Evolutionary conservation across 2,888 invertebrate species (phyloP).

Genomic region (Leuctra nigra): DNA sequence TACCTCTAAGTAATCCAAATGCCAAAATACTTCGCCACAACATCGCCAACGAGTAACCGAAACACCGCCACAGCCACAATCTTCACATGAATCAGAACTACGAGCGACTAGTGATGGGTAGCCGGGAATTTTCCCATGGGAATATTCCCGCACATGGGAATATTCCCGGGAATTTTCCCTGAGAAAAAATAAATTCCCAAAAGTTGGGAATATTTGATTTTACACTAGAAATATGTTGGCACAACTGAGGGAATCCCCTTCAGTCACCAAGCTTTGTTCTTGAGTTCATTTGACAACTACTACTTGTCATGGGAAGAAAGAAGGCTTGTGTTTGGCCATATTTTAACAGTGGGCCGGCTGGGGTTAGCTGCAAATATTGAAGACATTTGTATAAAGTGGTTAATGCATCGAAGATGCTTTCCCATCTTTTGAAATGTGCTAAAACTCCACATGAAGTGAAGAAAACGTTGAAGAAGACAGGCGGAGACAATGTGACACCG

Average conservation of each 20-base stretch:
- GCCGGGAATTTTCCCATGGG: neutral
- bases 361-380: neutral
- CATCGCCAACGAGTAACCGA: too few species aligned
- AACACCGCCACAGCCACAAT: too few species aligned
- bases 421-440: neutral
- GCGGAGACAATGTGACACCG: too few species aligned
- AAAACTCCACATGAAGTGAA: neutral
- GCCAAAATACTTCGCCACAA: too few species aligned
- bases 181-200: neutral
- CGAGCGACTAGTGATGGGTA: neutral
- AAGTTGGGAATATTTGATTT: neutral
- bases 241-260: too few species aligned
- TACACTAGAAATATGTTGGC: neutral
- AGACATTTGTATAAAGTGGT: neutral
- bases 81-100: too few species aligned
- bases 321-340: neutral
- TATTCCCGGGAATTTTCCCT: neutral
- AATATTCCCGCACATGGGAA: neutral
- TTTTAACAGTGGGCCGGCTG: neutral
- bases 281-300: too few species aligned
- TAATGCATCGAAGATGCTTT: neutral
- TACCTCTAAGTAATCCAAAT: too few species aligned
- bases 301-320: neutral
- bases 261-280: too few species aligned
- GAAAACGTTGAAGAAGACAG: too few species aligned